These are phyloP conservation scores for Neodiprion virginianus DNA, from an alignment of 1,140 invertebrate species.

Conservation along the genomic window DNA sequence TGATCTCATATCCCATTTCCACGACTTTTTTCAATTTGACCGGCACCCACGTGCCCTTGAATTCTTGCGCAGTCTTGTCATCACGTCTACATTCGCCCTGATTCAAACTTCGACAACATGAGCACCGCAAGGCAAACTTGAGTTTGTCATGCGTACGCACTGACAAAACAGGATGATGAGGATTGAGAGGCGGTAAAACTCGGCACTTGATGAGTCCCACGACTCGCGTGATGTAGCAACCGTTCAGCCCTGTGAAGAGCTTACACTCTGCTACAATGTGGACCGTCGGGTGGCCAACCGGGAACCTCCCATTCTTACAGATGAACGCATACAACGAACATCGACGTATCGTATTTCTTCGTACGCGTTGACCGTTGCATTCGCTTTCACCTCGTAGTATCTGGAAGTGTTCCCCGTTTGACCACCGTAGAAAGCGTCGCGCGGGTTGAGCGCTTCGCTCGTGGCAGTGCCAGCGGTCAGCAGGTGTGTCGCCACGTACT, in stretches of 20 bases:
- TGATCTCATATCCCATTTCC: constrained; percentile 42
- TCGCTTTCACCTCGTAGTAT: no score
- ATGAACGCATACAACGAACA: no score
- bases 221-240: constrained; percentile 17
- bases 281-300: constrained; percentile 42
- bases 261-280: constrained; percentile 35
- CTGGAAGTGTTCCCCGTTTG: no score
- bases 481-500: no score
- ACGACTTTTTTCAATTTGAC: constrained; percentile 40
- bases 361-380: no score
- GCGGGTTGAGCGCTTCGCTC: no score
- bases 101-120: constrained; percentile 24
- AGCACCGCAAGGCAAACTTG: constrained; percentile 31
- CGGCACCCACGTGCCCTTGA: constrained; percentile 51
- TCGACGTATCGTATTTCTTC: no score
- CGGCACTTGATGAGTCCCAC: constrained; percentile 12
- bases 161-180: constrained; percentile 33
- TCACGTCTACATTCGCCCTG: not conserved
- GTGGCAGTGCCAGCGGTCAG: no score
- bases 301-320: no score
- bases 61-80: constrained; percentile 37
- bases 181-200: constrained; percentile 31
- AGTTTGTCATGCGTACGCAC: constrained; percentile 20
- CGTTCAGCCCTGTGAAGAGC: constrained; percentile 9
- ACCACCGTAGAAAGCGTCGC: no score